Base-by-base conservation (phyloP, 2,888 invertebrate species). In the Ischnura elegans region DNA sequence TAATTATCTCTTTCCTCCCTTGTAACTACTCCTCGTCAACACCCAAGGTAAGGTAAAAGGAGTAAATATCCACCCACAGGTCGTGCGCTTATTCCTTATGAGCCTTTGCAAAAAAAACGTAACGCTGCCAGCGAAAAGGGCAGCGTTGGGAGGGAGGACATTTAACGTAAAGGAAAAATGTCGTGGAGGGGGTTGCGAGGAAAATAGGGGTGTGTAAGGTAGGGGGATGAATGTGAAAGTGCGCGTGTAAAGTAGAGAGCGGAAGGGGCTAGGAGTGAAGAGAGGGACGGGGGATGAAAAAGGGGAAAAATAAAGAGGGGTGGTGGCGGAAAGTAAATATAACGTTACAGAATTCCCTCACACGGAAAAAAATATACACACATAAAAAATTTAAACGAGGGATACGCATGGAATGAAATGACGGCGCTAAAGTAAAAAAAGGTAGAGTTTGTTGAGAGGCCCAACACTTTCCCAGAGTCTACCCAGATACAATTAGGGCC, bases 1-100 rank as follows among this genome's bases (percentile, higher is more conserved):
- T 76, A 76, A 76, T 76, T 36, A 76, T 76, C 76, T n/a, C n/a
- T n/a, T n/a, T n/a, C 13, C 76, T 36, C 76, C 76, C 76, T 76
- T 36, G 76, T 76, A 76, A 51, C 4, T 51, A 51, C 51, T 51
- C 51, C 36, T 76, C 76, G 19, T 76, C 76, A 76, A 36, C 29
- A 76, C 36, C 29, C 76, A 16, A 76, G 76, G 76, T n/a, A 51
- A 51, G 47, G 47, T 5, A 47, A 5, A 29, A 76, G 76, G 76
- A 13, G 13, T 76, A 16, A 29, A 29, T 10, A 76, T 3, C 66
- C 66, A 13, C n/a, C 66, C 0, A 16, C 29, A n/a, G 2, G n/a
- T 8, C n/a, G n/a, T n/a, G n/a, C n/a, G n/a, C n/a, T n/a, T n/a
- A n/a, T n/a, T n/a, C n/a, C n/a, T n/a, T n/a, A n/a, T n/a, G n/a